Conservation (phyloP, 2,888 invertebrate species). For the Chydorus sphaericus region DNA sequence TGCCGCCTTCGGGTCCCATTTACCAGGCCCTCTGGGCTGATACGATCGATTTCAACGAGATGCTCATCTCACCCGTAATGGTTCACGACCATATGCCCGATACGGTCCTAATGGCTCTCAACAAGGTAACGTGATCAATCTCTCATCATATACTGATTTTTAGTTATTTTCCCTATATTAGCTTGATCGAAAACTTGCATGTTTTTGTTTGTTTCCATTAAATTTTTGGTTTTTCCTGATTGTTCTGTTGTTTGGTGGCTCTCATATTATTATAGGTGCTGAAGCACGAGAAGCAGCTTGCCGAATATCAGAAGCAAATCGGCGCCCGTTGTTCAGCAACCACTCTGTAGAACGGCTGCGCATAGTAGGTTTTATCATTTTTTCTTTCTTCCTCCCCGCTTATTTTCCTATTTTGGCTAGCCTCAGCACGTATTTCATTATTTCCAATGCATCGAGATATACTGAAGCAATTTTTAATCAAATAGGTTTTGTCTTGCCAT, state of each 20-base stretch:
- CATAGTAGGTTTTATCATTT: neutral
- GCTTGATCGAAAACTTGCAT: neutral
- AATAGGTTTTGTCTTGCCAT: constrained; percentile 36
- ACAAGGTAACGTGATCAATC: constrained; percentile 50
- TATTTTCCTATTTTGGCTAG: neutral
- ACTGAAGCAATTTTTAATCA: neutral
- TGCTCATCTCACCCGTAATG: constrained; percentile 77
- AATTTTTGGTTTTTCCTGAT: neutral
- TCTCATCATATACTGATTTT: neutral
- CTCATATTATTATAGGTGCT: constrained; percentile 3
- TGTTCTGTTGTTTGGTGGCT: neutral
- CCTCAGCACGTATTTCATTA: neutral
- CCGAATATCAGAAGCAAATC: constrained; percentile 6
- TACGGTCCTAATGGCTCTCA: constrained; percentile 62
- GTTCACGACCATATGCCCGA: constrained; percentile 83
- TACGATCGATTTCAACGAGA: constrained; percentile 70
- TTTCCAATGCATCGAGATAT: neutral
- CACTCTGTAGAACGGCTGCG: neutral
- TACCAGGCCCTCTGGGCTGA: constrained; percentile 79
- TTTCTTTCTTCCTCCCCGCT: neutral
- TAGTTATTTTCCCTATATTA: neutral
- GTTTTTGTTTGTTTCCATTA: neutral
- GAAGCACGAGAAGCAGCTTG: constrained; percentile 6
- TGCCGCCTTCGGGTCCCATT: constrained; percentile 44
- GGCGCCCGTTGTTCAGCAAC: constrained; percentile 2